These are phyloP conservation scores for Saxicola maurus DNA, from an alignment of 2,797 vertebrate genomes.

Conservation along the genomic window DNA sequence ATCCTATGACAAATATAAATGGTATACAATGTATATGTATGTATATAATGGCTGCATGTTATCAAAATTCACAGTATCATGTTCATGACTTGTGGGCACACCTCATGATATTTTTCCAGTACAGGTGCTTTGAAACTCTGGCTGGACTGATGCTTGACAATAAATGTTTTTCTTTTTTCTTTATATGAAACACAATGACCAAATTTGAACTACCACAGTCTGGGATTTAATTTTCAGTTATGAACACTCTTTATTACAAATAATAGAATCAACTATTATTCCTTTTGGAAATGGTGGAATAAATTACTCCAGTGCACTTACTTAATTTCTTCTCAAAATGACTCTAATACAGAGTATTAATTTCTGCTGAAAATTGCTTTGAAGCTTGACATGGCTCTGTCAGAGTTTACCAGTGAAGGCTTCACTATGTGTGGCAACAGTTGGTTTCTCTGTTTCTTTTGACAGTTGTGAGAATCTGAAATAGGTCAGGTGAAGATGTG, in stretches of 20 bases:
- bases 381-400: neutral
- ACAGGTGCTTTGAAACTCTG: neutral
- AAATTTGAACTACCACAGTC: neutral
- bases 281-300: neutral
- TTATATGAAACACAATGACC: neutral
- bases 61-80: neutral
- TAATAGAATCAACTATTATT: neutral
- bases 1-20: neutral
- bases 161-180: neutral
- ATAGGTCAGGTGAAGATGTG: neutral
- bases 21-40: neutral
- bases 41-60: rapidly evolving
- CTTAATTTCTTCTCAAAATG: neutral
- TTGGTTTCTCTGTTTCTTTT: constrained; percentile 21
- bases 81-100: neutral
- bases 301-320: neutral
- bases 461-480: neutral
- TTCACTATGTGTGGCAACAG: neutral
- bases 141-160: neutral
- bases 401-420: constrained; percentile 17
- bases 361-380: constrained; percentile 10
- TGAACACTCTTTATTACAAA: neutral
- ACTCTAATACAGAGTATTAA: neutral
- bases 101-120: neutral
- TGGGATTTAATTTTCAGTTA: neutral